Evolutionary conservation across 2,888 invertebrate genomes (phyloP).

Genomic region (Andrena chrysosceles): DNA sequence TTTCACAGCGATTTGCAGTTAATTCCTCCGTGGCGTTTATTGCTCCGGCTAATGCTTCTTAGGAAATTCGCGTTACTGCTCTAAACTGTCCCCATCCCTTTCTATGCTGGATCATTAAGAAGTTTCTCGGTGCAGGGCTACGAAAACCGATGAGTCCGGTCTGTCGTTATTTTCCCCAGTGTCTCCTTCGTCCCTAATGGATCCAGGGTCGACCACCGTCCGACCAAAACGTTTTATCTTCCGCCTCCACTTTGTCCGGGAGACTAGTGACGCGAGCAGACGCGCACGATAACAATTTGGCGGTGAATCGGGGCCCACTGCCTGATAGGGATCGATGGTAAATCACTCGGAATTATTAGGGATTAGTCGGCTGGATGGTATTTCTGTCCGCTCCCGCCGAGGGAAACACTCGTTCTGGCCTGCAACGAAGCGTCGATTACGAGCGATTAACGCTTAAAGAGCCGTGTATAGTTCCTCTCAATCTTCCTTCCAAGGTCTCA

Average conservation of each 20-base stretch:
- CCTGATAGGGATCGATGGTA: conserved; percentile 46
- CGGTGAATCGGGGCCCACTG: conserved; percentile 32
- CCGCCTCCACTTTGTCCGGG: conserved; percentile 23
- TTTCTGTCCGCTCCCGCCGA: not conserved
- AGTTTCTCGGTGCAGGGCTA: conserved; percentile 59
- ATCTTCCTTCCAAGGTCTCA: not conserved
- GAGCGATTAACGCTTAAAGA: not conserved
- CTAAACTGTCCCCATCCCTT: conserved; percentile 13
- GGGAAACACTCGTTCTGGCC: conserved; percentile 9
- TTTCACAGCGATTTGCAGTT: conserved; percentile 61
- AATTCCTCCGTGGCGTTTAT: conserved; percentile 69
- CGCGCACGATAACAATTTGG: conserved; percentile 51
- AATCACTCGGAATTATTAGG: conserved; percentile 61
- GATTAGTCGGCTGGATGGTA: conserved; percentile 23
- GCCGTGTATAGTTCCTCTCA: not conserved
- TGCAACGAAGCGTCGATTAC: not conserved
- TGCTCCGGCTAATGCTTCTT: conserved; percentile 61
- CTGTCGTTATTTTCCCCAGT: conserved; percentile 65
- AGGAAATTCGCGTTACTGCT: conserved; percentile 65
- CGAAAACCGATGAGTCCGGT: conserved; percentile 67
- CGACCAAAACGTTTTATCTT: conserved; percentile 50
- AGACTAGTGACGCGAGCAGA: conserved; percentile 18
- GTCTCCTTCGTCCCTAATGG: conserved; percentile 60
- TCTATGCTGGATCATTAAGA: conserved; percentile 63
- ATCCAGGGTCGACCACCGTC: conserved; percentile 38